Evolutionary conservation across 2,113 vertebrate genomes (phyloP), one percentile per base, ranked within the genome.

Genomic region (Micronycteris hirsuta): DNA sequence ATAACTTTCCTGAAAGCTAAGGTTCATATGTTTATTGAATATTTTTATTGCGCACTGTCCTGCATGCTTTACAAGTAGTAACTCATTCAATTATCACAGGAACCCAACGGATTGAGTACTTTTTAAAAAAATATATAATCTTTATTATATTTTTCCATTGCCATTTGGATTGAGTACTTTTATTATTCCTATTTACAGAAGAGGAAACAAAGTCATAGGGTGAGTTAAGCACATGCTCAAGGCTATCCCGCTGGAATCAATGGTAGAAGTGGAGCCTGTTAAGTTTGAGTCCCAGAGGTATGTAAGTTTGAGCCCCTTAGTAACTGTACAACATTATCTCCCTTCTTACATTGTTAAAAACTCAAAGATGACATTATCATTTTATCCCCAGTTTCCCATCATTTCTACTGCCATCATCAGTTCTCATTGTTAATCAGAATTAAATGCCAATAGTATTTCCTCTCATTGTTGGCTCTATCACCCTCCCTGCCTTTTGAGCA

Each of bases 401-500:
- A 36, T 63, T 77, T 91, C 52, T 43, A 6, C 36, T 76, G 20
- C 28, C 52, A 4, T 73, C 56, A 76, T 47, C 70, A 68, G 83
- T 63, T 85, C 92, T 73, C 58, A 58, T 38, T 45, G 47, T 91
- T n/a, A 65, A 78, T 58, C 36, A 78, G 86, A 88, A 84, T 85
- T 49, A 56, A 56, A 28, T 70, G 41, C 77, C 93, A 81, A 24
- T 3, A 70, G 47, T 31, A 24, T 63, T 87, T 93, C 28, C 63
- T 63, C 47, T 85, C 20, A 6, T 31, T 54, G 28, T 49, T 74
- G 70, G 49, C 47, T 88, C 91, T 61, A 80, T 82, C 28, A 68
- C 31, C 17, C 36, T 97, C 56, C 56, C 26, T 86, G 38, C n/a
- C 77, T 88, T 93, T 67, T 77, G 83, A 95, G 47, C 56, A 90